Evolutionary conservation across 1,140 invertebrate genomes (phyloP).

Genomic region (Pseudobourletiella spinata): DNA sequence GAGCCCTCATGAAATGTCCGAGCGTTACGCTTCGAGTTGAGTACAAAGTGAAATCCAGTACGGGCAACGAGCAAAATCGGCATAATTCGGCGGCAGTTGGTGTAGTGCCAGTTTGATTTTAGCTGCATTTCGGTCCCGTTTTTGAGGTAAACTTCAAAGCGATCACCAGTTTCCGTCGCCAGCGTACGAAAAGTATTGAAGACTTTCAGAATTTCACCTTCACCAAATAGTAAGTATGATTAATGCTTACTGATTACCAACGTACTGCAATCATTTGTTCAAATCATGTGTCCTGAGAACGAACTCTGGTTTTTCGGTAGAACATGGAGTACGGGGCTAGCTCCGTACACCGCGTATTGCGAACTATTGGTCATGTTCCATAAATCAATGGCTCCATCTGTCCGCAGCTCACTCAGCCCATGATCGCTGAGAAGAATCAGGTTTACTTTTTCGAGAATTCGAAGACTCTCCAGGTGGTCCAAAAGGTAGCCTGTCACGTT

Average conservation of each 20-base stretch:
- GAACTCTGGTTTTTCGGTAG: slow-evolving; percentile 42
- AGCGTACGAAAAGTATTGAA: slow-evolving; percentile 39
- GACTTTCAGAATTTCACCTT: slow-evolving; percentile 2
- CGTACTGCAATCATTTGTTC: neutral
- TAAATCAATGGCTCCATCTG: slow-evolving; percentile 40
- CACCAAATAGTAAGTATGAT: neutral
- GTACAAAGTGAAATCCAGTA: neutral
- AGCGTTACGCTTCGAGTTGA: neutral
- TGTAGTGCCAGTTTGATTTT: slow-evolving; percentile 44
- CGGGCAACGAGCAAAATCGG: neutral
- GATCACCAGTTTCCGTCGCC: slow-evolving; percentile 42
- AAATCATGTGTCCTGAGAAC: neutral
- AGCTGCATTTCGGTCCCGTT: slow-evolving; percentile 46
- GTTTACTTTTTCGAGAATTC: slow-evolving; percentile 50
- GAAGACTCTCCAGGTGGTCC: slow-evolving; percentile 44
- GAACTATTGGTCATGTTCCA: slow-evolving; percentile 45
- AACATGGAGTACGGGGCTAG: slow-evolving; percentile 47
- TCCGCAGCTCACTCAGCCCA: slow-evolving; percentile 53
- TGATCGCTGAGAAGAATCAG: slow-evolving; percentile 63
- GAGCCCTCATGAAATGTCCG: no score
- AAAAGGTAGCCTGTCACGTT: slow-evolving; percentile 49
- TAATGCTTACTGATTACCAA: neutral
- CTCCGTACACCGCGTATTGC: slow-evolving; percentile 44
- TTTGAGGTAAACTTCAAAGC: slow-evolving; percentile 50
- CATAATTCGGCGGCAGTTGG: slow-evolving; percentile 48